Conservation (phyloP, 2,113 vertebrate genomes). For the Alaudala cheleensis region DNA sequence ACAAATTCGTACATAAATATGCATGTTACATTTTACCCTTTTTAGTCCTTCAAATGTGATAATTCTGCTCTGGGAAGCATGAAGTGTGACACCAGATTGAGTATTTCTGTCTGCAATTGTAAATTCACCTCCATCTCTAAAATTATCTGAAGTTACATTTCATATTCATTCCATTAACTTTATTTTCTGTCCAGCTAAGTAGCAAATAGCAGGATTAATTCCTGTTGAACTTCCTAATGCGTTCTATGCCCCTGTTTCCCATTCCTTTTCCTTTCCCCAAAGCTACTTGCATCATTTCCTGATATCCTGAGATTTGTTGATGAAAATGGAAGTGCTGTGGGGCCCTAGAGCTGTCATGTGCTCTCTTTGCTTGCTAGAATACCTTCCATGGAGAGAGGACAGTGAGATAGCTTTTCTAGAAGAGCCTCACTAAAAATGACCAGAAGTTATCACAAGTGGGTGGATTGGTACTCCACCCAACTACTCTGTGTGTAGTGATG, state of each 20-base stretch:
- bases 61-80: not conserved
- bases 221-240: not conserved
- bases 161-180: not conserved
- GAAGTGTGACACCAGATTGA: not conserved
- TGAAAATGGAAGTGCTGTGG: too few relatives aligned
- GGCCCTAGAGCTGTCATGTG: not conserved
- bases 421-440: not conserved
- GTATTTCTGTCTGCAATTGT: not conserved
- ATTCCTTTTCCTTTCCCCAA: not conserved
- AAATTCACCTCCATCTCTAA: not conserved
- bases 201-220: not conserved
- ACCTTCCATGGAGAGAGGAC: not conserved
- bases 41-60: not conserved
- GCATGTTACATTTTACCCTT: not conserved
- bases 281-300: not conserved
- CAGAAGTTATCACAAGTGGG: rapidly evolving
- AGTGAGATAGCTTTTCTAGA: not conserved
- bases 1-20: not conserved
- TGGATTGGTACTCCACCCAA: not conserved
- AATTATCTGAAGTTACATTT: not conserved
- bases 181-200: not conserved
- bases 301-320: not conserved
- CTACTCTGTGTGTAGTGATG: not conserved
- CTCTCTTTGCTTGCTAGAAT: not conserved
- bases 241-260: not conserved